Conservation (phyloP, 2,888 invertebrate species). For the Cantharis lateralis region DNA sequence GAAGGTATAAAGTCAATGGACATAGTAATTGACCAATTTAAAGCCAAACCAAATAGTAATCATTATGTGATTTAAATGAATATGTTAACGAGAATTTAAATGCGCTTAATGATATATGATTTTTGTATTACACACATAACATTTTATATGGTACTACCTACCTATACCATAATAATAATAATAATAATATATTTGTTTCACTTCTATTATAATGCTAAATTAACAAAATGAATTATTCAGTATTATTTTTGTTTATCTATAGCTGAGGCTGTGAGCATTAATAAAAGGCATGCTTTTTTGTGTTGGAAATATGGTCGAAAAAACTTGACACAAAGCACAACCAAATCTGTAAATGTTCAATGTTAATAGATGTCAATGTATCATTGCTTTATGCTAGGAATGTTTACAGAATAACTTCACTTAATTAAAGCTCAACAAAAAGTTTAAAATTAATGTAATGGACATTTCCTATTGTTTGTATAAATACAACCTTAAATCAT, state of each 20-base stretch:
- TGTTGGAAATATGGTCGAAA: neutral
- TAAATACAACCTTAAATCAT: conserved; percentile 13
- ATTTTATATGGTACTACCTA: neutral
- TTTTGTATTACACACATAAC: neutral
- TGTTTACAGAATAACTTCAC: conserved; percentile 17
- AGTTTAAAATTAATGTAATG: conserved; percentile 23
- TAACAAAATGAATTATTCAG: neutral
- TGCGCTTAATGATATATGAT: neutral
- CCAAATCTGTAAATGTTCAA: conserved; percentile 18
- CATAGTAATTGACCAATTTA: neutral
- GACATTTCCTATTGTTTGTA: conserved; percentile 20
- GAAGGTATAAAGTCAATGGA: neutral
- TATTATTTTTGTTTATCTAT: neutral
- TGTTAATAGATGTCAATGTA: conserved; percentile 25
- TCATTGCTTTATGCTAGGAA: conserved; percentile 21
- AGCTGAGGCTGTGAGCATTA: neutral
- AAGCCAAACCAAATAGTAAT: neutral
- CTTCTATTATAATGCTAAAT: neutral
- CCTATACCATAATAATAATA: neutral
- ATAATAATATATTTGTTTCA: neutral
- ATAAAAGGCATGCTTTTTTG: neutral
- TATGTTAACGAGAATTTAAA: conserved; percentile 6
- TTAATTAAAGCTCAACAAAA: conserved; percentile 29
- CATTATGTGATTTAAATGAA: conserved; percentile 9
- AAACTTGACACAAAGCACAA: conserved; percentile 3